Conservation (phyloP, 2,888 invertebrate genomes). For the Glyphotaelius pellucidus region DNA sequence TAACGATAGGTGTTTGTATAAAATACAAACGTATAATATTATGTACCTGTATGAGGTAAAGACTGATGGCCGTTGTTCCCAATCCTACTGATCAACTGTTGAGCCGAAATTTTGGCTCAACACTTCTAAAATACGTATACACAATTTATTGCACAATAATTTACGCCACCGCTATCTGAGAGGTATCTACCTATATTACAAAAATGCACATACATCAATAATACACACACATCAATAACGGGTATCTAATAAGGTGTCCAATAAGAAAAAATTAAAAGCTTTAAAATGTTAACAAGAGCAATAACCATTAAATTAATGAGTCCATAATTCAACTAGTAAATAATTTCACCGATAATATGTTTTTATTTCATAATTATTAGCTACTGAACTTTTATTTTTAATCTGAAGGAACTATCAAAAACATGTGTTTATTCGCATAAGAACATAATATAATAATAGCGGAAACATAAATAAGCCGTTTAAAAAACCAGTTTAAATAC, state of each 20-base stretch:
- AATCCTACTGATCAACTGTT: no score
- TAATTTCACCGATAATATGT: background rate
- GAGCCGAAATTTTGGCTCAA: background rate
- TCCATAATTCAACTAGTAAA: background rate
- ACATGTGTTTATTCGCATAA: background rate
- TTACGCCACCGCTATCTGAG: background rate
- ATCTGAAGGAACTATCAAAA: background rate
- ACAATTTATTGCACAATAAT: background rate
- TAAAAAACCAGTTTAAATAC: conserved; percentile 31
- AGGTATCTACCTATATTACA: background rate
- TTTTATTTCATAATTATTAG: background rate
- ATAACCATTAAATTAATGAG: background rate
- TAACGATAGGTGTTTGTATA: background rate
- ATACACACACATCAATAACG: no score
- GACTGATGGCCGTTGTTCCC: no score
- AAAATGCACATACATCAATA: background rate
- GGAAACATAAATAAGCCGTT: conserved; percentile 38
- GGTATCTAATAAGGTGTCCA: no score
- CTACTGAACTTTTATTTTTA: conserved; percentile 2
- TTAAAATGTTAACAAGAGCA: background rate
- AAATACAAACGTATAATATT: no score
- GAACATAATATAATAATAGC: background rate
- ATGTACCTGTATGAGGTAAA: background rate
- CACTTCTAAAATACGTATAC: background rate
- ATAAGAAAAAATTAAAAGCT: background rate